Conservation (phyloP, 2,797 vertebrate genomes). For the Sarcoramphus papa region DNA sequence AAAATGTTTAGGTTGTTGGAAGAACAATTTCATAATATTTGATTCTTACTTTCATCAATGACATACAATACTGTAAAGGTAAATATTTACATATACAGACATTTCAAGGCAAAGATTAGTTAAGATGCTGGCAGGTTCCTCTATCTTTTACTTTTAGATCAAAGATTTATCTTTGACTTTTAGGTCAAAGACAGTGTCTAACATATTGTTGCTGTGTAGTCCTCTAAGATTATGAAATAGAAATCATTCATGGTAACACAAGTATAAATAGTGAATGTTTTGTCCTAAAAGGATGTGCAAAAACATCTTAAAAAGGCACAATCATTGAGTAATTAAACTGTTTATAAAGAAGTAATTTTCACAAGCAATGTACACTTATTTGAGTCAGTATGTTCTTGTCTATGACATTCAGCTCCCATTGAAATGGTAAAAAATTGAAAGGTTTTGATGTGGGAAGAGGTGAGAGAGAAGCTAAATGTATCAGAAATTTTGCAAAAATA, state of each 20-base stretch:
- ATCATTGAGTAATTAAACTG: background rate
- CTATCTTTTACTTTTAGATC: background rate
- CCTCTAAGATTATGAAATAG: background rate
- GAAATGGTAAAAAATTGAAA: background rate
- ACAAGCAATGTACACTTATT: background rate
- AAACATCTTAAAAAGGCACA: background rate
- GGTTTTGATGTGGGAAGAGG: background rate
- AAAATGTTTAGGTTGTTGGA: background rate
- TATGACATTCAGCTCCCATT: background rate
- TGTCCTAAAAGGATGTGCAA: background rate
- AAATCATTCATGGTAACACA: background rate
- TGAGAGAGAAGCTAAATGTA: background rate
- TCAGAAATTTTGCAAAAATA: background rate
- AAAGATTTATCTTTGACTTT: background rate
- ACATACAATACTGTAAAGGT: background rate
- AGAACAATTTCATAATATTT: background rate
- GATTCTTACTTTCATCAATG: background rate
- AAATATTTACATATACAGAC: background rate
- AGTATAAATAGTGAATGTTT: background rate
- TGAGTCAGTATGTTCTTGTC: background rate
- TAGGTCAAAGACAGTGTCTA: background rate
- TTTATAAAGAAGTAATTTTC: background rate
- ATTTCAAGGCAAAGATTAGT: background rate
- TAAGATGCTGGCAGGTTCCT: background rate
- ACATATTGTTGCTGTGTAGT: background rate